Conservation (phyloP, 92 coral and sea anemone species). For the Epizoanthus illoricatus region DNA sequence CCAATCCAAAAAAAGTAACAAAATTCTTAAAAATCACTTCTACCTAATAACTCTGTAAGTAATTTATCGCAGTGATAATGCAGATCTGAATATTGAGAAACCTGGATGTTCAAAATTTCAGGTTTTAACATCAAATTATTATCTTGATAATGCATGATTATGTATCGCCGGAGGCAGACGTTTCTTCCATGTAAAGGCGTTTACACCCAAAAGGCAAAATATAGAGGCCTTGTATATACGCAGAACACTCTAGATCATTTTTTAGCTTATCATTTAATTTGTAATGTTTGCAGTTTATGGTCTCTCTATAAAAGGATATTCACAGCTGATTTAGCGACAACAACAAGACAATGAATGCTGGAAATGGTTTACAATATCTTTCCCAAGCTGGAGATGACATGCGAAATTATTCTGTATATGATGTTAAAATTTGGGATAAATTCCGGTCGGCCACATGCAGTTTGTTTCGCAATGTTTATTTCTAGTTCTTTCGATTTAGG, state of each 20-base stretch:
- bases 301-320: conserved; percentile 5
- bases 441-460: conserved; percentile 9
- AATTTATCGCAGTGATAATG: too few relatives aligned
- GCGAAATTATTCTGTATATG: background rate
- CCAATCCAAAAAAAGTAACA: too few relatives aligned
- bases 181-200: too few relatives aligned
- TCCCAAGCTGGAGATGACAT: conserved; percentile 2
- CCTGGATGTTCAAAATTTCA: too few relatives aligned
- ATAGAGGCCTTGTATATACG: background rate
- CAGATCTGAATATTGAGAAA: too few relatives aligned
- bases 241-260: conserved; percentile 14
- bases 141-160: too few relatives aligned
- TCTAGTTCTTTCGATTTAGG: background rate
- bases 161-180: too few relatives aligned
- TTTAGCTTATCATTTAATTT: background rate
- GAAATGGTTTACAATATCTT: background rate
- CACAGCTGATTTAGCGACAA: background rate
- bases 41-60: too few relatives aligned
- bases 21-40: too few relatives aligned
- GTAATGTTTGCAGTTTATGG: background rate
- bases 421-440: background rate
- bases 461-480: background rate
- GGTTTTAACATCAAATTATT: too few relatives aligned
- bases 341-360: background rate
- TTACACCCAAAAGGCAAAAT: background rate